phyloP scores from a whole-genome alignment of 2,797 vertebrate genomes.

The Yasuhikotakia modesta region DNA sequence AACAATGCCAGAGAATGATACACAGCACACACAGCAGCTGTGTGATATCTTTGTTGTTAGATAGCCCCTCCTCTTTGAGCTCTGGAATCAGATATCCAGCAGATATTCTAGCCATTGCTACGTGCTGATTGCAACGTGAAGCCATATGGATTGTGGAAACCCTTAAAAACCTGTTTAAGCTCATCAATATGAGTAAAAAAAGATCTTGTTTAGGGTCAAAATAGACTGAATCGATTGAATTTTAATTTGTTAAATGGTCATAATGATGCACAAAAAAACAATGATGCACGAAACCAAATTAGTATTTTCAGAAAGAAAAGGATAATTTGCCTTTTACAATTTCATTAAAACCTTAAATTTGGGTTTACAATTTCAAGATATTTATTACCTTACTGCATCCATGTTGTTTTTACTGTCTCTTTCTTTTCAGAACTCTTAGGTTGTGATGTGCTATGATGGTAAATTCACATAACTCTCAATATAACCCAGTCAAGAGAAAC shows the following conservation, averaged over 20 bases:
- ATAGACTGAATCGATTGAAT: not conserved
- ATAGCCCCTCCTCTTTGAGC: constrained; percentile 12
- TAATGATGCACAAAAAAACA: too few species aligned
- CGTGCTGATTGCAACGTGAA: constrained; percentile 26
- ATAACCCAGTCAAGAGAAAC: not conserved
- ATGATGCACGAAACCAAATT: not conserved
- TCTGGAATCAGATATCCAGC: constrained; percentile 27
- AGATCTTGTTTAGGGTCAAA: not conserved
- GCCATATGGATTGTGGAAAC: constrained; percentile 2
- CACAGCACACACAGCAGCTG: not conserved
- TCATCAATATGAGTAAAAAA: not conserved
- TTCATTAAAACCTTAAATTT: not conserved
- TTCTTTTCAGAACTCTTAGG: not conserved
- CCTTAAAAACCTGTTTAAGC: not conserved
- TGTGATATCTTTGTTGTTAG: constrained; percentile 2
- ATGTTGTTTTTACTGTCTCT: not conserved
- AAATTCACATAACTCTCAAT: not conserved
- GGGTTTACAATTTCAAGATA: not conserved
- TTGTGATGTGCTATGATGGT: not conserved
- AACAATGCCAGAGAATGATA: not conserved
- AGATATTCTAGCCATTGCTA: constrained; percentile 22
- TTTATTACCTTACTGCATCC: not conserved
- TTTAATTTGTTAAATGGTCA: not conserved
- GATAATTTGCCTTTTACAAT: not conserved
- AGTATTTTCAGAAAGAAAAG: not conserved